These are phyloP conservation scores for Threskiornis aethiopicus DNA, from an alignment of 2,797 vertebrate genomes.

Conservation along the genomic window DNA sequence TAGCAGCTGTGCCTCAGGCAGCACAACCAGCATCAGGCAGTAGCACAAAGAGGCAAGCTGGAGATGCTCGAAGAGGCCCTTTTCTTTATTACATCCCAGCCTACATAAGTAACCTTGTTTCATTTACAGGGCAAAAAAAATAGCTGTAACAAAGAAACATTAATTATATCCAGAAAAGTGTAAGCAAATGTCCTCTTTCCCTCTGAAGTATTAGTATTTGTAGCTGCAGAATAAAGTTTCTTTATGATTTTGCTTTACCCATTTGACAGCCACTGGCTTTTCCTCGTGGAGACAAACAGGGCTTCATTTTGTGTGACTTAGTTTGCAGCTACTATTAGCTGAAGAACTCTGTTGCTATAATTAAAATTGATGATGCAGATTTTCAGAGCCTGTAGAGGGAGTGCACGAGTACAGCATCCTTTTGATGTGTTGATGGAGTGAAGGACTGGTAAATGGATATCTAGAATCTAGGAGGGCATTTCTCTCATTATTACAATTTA, in stretches of 20 bases:
- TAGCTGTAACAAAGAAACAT: neutral
- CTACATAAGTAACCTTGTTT: neutral
- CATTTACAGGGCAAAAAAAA: neutral
- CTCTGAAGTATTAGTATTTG: neutral
- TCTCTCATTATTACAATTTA: conserved; percentile 62
- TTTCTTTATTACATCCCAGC: conserved; percentile 26
- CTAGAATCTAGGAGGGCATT: conserved; percentile 52
- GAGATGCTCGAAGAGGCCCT: neutral
- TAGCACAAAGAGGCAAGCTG: neutral
- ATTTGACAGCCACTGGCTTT: neutral
- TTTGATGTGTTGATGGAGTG: conserved; percentile 50
- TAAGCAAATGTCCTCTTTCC: neutral
- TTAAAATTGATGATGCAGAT: conserved; percentile 52
- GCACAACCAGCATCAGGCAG: conserved; percentile 34
- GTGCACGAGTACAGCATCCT: conserved; percentile 24
- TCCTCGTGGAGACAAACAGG: neutral
- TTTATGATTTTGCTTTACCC: neutral
- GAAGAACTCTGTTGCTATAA: conserved; percentile 25
- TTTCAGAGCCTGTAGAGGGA: conserved; percentile 63
- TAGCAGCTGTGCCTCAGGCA: conserved; percentile 37
- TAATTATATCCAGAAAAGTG: neutral
- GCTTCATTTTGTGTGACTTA: neutral
- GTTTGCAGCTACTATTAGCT: conserved; percentile 7
- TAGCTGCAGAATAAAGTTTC: neutral
- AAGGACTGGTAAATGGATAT: conserved; percentile 35